These are phyloP conservation scores for Sturnira hondurensis DNA, from an alignment of 2,113 vertebrate species.

Conservation along the genomic window DNA sequence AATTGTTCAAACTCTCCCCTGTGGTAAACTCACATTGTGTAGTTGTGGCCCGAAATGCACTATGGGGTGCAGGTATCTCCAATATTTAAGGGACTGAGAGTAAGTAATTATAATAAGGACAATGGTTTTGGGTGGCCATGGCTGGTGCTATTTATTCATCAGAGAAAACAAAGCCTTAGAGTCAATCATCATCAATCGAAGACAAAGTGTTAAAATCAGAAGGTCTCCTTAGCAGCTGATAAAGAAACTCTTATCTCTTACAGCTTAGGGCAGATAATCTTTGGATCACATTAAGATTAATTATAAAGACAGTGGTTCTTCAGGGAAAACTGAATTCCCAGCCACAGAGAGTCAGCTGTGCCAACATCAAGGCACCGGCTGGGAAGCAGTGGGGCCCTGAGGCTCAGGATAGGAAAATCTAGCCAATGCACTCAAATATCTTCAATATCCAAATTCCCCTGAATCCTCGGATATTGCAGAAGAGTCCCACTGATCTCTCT, in stretches of 20 bases:
- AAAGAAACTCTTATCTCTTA: background rate
- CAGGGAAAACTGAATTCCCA: background rate
- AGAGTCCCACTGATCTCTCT: background rate
- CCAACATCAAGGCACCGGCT: background rate
- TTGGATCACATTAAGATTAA: background rate
- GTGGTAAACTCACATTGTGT: background rate
- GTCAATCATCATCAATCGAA: background rate
- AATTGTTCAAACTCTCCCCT: background rate
- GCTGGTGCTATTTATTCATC: background rate
- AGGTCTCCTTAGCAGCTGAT: background rate
- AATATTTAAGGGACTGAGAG: background rate
- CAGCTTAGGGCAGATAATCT: background rate
- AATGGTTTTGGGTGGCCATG: background rate
- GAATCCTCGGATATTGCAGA: background rate
- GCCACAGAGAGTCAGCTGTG: background rate
- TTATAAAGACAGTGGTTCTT: background rate
- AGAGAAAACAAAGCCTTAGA: background rate
- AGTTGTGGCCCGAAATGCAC: background rate
- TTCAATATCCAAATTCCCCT: background rate
- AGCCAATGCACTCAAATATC: background rate
- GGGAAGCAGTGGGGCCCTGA: background rate
- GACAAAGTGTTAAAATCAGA: conserved; percentile 18
- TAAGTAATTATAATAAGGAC: background rate
- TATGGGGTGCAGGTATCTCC: background rate
- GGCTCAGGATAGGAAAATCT: background rate